Base-by-base conservation (phyloP, 1,140 invertebrate genomes). In the Bombus balteatus region DNA sequence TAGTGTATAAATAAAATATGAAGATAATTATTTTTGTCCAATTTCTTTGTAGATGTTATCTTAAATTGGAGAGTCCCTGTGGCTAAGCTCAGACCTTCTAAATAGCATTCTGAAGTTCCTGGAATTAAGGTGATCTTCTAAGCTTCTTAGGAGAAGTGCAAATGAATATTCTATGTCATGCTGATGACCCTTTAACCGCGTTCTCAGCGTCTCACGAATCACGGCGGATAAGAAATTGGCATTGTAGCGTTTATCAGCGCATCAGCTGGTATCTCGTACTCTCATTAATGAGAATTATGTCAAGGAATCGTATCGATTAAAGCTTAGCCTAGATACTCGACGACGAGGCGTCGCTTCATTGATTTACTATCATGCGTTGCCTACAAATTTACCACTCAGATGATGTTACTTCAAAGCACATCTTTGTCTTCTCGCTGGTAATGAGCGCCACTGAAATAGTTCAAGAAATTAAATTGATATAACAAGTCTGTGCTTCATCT, bases 271-370 rank as follows among this genome's bases (percentile, higher is more conserved):
- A 32, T n/a, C 71, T n/a, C 8, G 71, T n/a, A 28, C 18, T 53
- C 62, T 57, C 81, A 66, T 87, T 87, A 87, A 87, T 78, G 76
- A 65, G 70, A 83, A 83, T 76, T 68, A 84, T 78, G 81, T 87
- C 81, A 78, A 83, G 85, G 81, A 80, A 81, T 72, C 25, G 68
- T 34, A 82, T 75, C 73, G 43, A 75, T 75, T 75, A 75, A 75
- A 75, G 73, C 41, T 75, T 75, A 75, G 41, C 43, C 73, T 32
- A 75, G 73, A 75, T 75, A 75, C 5, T 75, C 32, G 32, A 28
- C 73, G 22, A 75, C 9, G n/a, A 32, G 9, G 41, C 43, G 72
- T 53, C 22, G 72, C 32, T 53, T 53, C 43, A 75, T 65, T 39
- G 39, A 57, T 77, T 77, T 32, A 34, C 39, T 5, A 73, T 75